These are phyloP conservation scores for Taurulus bubalis DNA, from an alignment of 2,113 vertebrate genomes.

Conservation along the genomic window DNA sequence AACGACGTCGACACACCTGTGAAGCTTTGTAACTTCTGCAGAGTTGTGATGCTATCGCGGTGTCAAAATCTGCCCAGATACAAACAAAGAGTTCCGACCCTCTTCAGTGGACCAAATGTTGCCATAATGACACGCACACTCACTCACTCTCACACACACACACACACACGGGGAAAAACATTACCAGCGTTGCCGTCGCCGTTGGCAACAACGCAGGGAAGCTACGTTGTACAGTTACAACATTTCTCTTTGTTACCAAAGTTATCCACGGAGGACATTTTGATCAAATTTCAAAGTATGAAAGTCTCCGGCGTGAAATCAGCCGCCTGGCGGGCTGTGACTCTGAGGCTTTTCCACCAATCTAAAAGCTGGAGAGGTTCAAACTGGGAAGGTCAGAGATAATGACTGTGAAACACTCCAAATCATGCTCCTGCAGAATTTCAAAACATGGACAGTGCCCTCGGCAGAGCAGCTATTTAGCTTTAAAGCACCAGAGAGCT, in stretches of 20 bases:
- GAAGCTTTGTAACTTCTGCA: no score
- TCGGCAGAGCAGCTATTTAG: constrained; percentile 58
- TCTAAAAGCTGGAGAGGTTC: constrained; percentile 73
- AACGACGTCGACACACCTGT: no score
- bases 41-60: not conserved
- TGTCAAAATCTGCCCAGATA: no score
- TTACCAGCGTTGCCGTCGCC: not conserved
- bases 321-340: constrained; percentile 63
- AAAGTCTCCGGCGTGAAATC: constrained; percentile 59
- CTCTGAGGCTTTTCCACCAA: constrained; percentile 70
- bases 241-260: constrained; percentile 32
- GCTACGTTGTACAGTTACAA: not conserved
- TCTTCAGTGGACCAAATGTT: not conserved
- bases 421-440: constrained; percentile 65
- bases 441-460: constrained; percentile 64
- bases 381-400: constrained; percentile 65
- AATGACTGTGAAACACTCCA: constrained; percentile 71
- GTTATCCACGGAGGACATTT: constrained; percentile 32
- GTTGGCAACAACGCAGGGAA: constrained; percentile 4
- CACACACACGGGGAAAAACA: not conserved
- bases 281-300: constrained; percentile 65
- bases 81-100: no score
- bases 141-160: no score
- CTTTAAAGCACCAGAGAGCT: constrained; percentile 59
- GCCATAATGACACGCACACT: not conserved